phyloP scores from a whole-genome alignment of 2,797 vertebrate genomes.

The Alfaro cultratus region DNA sequence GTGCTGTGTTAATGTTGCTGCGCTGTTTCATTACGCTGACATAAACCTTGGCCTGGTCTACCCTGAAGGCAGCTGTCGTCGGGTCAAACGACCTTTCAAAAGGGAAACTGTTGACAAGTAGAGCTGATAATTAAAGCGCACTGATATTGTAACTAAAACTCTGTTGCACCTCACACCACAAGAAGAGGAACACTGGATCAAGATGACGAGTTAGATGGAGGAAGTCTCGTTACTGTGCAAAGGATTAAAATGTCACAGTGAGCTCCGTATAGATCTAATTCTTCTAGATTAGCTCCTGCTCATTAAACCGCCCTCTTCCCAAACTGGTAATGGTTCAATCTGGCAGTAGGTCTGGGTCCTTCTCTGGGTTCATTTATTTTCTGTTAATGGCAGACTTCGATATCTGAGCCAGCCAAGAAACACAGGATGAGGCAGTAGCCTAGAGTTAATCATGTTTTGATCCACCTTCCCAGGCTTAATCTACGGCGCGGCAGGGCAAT shows the following conservation, averaged over 20 bases:
- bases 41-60: constrained; percentile 29
- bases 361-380: constrained; percentile 34
- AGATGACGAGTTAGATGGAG: constrained; percentile 39
- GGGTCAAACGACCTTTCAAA: constrained; percentile 59
- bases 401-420: constrained; percentile 47
- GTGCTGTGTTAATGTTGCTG: constrained; percentile 15
- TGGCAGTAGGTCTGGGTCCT: constrained; percentile 32
- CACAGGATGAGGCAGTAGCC: constrained; percentile 30
- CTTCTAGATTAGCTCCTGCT: constrained; percentile 54
- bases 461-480: constrained; percentile 37
- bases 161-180: constrained; percentile 40
- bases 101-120: constrained; percentile 51
- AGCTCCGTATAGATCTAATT: constrained; percentile 43
- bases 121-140: constrained; percentile 69
- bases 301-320: constrained; percentile 51
- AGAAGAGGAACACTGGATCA: constrained; percentile 39
- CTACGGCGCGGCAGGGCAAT: constrained; percentile 24
- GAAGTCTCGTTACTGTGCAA: constrained; percentile 10
- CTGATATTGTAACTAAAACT: constrained; percentile 55
- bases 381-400: constrained; percentile 47
- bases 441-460: constrained; percentile 51
- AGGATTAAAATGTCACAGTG: constrained; percentile 48
- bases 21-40: constrained; percentile 34
- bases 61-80: constrained; percentile 37
- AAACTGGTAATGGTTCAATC: constrained; percentile 17